Conservation (phyloP, 2,113 vertebrate genomes). For the Bagarius yarrelli region DNA sequence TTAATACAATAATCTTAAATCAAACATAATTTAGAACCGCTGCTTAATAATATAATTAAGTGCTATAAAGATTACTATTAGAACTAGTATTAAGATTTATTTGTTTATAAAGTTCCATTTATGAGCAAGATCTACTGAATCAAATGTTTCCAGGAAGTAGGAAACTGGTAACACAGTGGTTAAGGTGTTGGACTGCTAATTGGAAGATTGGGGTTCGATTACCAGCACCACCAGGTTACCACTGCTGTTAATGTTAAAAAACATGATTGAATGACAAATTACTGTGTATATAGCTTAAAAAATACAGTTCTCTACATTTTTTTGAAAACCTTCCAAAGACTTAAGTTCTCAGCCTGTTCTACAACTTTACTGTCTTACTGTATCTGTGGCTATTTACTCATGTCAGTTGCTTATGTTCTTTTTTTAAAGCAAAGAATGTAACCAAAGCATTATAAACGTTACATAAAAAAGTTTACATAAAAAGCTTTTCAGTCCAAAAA, state of each 20-base stretch:
- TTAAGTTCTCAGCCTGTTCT: background rate
- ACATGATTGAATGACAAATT: too few species aligned
- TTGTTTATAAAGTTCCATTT: too few species aligned
- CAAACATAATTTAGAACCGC: background rate
- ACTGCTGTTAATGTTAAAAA: background rate
- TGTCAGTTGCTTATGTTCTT: background rate
- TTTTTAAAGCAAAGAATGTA: too few species aligned
- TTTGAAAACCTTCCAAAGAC: background rate
- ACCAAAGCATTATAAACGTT: background rate
- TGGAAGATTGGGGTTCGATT: too few species aligned
- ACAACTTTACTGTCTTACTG: background rate
- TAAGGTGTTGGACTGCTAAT: too few species aligned
- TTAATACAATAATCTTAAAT: background rate
- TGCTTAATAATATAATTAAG: too few species aligned
- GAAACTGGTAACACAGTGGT: too few species aligned
- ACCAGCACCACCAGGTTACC: too few species aligned
- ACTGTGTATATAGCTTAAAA: background rate
- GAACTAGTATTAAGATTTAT: background rate
- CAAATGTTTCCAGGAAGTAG: too few species aligned
- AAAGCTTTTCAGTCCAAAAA: constrained; percentile 32
- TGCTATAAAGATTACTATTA: background rate
- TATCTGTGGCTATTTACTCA: background rate
- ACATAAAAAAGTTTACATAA: constrained; percentile 9
- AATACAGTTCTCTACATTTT: background rate
- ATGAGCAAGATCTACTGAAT: too few species aligned